phyloP scores from a whole-genome alignment of 2,797 vertebrate genomes.

The Enteromius viviparus region DNA sequence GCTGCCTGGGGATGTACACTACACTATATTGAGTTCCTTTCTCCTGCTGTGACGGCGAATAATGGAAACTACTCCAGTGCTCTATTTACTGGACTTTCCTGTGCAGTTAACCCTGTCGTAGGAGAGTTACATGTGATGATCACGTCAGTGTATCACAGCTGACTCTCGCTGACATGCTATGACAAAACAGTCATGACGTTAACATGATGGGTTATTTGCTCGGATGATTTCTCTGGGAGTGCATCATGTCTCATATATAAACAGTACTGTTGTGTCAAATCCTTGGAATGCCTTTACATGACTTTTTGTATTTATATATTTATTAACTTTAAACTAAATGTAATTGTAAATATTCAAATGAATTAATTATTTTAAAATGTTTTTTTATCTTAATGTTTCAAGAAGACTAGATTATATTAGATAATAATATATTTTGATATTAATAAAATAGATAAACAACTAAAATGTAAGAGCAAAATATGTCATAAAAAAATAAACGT shows the following conservation, averaged over 20 bases:
- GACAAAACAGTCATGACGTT: conserved; percentile 8
- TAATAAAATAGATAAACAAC: background rate
- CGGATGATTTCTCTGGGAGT: background rate
- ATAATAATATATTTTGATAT: background rate
- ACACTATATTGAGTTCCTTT: conserved; percentile 50
- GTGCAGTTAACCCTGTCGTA: background rate
- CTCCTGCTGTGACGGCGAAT: conserved; percentile 18
- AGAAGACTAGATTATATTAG: background rate
- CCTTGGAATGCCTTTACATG: background rate
- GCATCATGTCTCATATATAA: background rate
- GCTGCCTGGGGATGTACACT: conserved; percentile 43
- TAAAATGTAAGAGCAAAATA: background rate
- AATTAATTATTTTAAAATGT: background rate
- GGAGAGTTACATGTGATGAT: background rate
- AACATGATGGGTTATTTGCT: background rate
- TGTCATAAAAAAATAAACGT: background rate
- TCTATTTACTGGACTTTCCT: conserved; percentile 16
- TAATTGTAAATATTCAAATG: background rate
- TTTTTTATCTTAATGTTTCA: background rate
- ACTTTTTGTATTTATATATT: background rate
- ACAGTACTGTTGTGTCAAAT: background rate
- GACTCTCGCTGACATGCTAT: background rate
- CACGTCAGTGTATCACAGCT: background rate
- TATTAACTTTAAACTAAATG: background rate
- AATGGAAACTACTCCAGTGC: conserved; percentile 16